Evolutionary conservation across 2,797 vertebrate genomes (phyloP).

Genomic region (Pangasius larnaudii): DNA sequence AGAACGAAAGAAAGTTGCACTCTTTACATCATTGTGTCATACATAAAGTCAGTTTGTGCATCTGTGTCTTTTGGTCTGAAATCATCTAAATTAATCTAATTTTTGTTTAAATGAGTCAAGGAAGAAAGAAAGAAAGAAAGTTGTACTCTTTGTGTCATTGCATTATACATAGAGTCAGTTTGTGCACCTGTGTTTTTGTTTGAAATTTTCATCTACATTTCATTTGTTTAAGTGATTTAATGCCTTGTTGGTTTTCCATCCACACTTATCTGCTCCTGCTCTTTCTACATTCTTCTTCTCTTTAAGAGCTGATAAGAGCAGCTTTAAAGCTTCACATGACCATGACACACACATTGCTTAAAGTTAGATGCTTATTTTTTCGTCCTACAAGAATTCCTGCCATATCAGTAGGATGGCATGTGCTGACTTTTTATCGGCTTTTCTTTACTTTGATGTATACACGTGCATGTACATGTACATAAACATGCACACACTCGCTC

Average conservation of each 20-base stretch:
- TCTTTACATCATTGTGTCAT: background rate
- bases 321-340: background rate
- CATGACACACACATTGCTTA: background rate
- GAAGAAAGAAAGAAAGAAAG: background rate
- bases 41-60: no score
- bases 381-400: background rate
- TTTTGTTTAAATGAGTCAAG: background rate
- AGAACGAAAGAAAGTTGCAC: background rate
- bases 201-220: background rate
- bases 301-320: background rate
- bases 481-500: background rate
- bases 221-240: background rate
- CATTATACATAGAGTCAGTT: background rate
- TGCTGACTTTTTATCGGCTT: background rate
- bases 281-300: background rate
- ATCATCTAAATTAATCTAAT: background rate
- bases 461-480: background rate
- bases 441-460: background rate
- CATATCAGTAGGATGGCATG: background rate
- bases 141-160: background rate
- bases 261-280: background rate
- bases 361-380: background rate
- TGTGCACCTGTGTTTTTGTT: background rate
- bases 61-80: background rate
- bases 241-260: background rate